phyloP scores from a whole-genome alignment of 2,888 invertebrate species.

The Chalcosyrphus nemorum region DNA sequence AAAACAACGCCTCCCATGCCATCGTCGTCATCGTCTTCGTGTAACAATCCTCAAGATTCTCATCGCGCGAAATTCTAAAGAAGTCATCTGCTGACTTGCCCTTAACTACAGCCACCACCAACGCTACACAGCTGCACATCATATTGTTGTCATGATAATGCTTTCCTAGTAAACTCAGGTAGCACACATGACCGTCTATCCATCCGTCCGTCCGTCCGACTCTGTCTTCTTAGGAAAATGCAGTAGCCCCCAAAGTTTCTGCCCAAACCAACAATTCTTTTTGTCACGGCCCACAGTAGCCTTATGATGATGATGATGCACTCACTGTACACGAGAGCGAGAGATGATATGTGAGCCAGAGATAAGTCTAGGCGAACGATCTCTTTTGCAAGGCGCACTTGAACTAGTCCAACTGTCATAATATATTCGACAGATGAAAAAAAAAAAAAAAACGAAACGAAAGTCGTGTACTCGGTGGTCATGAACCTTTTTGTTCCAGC shows the following conservation, averaged over 20 bases:
- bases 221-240: conserved; percentile 55
- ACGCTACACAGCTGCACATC: conserved; percentile 23
- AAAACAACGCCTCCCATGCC: not conserved
- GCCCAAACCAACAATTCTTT: conserved; percentile 56
- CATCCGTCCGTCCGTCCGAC: too few relatives aligned
- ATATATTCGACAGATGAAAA: conserved; percentile 59
- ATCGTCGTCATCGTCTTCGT: conserved; percentile 27
- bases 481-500: conserved; percentile 48
- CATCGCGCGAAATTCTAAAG: conserved; percentile 56
- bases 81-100: conserved; percentile 52
- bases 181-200: conserved; percentile 63
- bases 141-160: conserved; percentile 62
- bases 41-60: conserved; percentile 50
- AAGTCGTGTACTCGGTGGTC: conserved; percentile 44
- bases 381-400: conserved; percentile 54
- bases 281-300: conserved; percentile 63
- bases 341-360: conserved; percentile 65
- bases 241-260: conserved; percentile 47
- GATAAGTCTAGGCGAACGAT: conserved; percentile 49
- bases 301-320: not conserved
- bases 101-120: not conserved
- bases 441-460: too few relatives aligned
- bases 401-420: conserved; percentile 61
- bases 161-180: conserved; percentile 64
- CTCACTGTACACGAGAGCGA: not conserved